A percentile compares a stretch with the other conserved stretches of the same genome.
These are phyloP conservation scores for Tachystola acroxantha DNA, from an alignment of 2,888 invertebrate species.

Conservation along the genomic window DNA sequence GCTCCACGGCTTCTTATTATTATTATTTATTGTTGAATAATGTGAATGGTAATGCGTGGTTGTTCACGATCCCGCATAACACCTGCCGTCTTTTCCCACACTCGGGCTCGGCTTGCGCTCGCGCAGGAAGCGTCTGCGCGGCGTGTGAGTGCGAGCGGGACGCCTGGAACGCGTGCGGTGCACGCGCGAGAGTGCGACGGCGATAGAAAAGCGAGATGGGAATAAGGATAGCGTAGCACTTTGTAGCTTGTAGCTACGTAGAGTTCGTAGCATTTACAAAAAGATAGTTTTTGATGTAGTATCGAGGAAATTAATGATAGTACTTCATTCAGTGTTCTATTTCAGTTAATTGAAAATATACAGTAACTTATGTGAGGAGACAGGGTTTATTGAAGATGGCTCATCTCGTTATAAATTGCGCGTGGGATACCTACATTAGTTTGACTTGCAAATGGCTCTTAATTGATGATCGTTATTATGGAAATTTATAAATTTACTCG, in stretches of 20 bases:
- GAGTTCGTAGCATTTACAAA: conserved; percentile 34
- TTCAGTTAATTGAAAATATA: conserved; percentile 31
- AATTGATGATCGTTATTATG: conserved; percentile 19
- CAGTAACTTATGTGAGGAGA: conserved; percentile 22
- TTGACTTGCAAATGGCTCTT: conserved; percentile 23
- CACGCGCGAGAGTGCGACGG: conserved; percentile 50
- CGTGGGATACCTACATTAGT: conserved; percentile 14
- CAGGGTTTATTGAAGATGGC: conserved; percentile 16
- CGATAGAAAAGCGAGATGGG: conserved; percentile 34
- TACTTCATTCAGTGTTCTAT: conserved; percentile 24
- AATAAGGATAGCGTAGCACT: conserved; percentile 40
- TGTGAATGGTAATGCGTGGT: conserved; percentile 78
- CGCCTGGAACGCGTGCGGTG: conserved; percentile 41
- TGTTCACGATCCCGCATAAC: conserved; percentile 79
- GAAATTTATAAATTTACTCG: conserved; percentile 20
- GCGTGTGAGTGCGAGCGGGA: conserved; percentile 54
- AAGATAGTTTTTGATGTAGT: conserved; percentile 10
- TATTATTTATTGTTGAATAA: conserved; percentile 79
- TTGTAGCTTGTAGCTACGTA: conserved; percentile 19
- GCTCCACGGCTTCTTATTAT: conserved; percentile 76
- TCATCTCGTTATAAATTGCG: conserved; percentile 17
- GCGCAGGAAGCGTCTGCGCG: conserved; percentile 56
- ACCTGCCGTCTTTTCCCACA: conserved; percentile 81
- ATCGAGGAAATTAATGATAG: conserved; percentile 30
- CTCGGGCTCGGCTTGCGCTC: conserved; percentile 54